Conservation (phyloP, 2,113 vertebrate genomes). For the Phyllostomus hastatus region DNA sequence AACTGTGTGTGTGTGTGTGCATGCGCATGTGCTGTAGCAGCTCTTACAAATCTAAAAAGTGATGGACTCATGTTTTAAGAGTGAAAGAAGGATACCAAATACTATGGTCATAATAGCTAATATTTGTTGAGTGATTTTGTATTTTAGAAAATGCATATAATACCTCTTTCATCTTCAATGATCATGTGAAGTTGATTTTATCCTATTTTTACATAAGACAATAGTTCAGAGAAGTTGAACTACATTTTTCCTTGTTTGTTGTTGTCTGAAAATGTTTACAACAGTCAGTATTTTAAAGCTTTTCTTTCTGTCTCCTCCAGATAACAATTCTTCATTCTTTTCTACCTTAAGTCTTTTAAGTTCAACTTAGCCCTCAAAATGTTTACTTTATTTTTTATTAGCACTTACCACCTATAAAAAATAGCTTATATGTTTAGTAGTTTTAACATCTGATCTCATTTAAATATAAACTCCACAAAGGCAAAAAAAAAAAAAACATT, state of each 20-base stretch:
- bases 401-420: neutral
- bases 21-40: neutral
- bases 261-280: neutral
- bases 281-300: neutral
- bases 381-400: neutral
- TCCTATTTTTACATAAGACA: neutral
- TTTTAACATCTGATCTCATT: neutral
- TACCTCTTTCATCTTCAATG: neutral
- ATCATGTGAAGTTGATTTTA: neutral
- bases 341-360: neutral
- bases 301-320: neutral
- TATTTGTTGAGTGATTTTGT: neutral
- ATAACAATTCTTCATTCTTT: neutral
- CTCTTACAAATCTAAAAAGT: neutral
- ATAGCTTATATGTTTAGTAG: neutral
- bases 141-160: neutral
- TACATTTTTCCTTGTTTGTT: neutral
- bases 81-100: neutral
- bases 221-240: neutral
- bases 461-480: neutral
- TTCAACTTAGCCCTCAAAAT: neutral
- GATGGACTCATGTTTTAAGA: neutral
- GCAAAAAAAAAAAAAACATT: neutral
- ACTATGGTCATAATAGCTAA: neutral
- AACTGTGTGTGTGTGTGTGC: neutral